Evolutionary conservation across 2,113 vertebrate species (phyloP), one percentile per base, ranked within the genome.

Genomic region (Athene noctua): DNA sequence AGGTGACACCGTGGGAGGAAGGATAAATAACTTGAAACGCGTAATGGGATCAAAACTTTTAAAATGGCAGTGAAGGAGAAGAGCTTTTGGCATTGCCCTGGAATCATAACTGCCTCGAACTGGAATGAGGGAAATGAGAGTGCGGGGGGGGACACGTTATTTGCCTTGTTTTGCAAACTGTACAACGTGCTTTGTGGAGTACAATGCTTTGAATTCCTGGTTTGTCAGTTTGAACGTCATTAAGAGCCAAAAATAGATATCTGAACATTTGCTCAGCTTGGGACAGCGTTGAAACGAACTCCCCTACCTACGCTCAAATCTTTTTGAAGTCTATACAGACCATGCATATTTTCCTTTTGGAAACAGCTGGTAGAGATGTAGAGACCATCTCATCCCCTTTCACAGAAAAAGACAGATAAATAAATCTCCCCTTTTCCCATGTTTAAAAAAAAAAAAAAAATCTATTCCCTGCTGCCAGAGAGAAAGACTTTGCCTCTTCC

Each of bases 141-240:
- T 8, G 11, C 13, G 3, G 25, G 27, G 8, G 19, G 46, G 46
- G 46, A 44, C 44, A 6, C 6, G 5, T 75, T 86, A 20, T 9
- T 93, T 3, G 66, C 62, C 70, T 63, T 74, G 70, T 74, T 79
- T 84, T 72, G 55, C 74, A 29, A 75, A 57, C 55, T 62, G 46
- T 57, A 23, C 42, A n/a, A 11, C 25, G 52, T 59, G 89, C 89
- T 67, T 51, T 52, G 84, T 75, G 74, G 79, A 87, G 65, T 79
- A 81, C 91, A 85, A 81, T 65, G 88, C 87, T 93, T 88, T 66
- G 92, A 70, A 90, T 95, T 92, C 92, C 67, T 94, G 67, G 38
- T 88, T 94, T 95, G 92, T 70, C 88, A 25, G 82, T 51, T 62
- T 71, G 71, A 86, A 80, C 90, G 87, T 94, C 96, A 93, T 55